A percentile compares a stretch with the other conserved stretches of the same genome.
Conservation (phyloP, 2,113 vertebrate species). For the Pseudopipra pipra region DNA sequence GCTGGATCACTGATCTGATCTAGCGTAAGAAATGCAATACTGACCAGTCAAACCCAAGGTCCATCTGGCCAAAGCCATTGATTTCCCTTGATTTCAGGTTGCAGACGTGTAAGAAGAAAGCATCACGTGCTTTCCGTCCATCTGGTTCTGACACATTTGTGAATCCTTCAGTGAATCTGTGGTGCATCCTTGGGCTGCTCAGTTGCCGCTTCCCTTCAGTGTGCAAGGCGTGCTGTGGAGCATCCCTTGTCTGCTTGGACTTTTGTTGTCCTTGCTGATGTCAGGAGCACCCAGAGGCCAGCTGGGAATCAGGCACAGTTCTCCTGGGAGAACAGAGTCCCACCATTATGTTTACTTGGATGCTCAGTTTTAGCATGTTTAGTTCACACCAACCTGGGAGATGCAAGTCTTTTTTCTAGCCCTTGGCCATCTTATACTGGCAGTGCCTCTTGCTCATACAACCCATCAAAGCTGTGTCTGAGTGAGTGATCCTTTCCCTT, state of each 20-base stretch:
- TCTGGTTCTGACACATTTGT: not conserved
- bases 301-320: fast-evolving
- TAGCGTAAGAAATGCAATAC: not conserved
- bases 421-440: not conserved
- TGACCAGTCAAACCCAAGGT: not conserved
- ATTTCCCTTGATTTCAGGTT: not conserved
- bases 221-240: fast-evolving
- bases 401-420: not conserved
- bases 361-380: not conserved
- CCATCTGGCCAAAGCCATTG: not conserved
- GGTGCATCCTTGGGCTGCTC: not conserved
- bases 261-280: not conserved
- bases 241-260: not conserved
- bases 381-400: not conserved
- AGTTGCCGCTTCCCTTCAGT: not conserved
- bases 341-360: not conserved
- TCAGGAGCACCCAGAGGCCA: not conserved
- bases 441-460: not conserved
- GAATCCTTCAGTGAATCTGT: not conserved
- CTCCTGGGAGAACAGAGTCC: not conserved
- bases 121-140: not conserved
- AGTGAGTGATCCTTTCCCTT: not conserved
- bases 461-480: not conserved
- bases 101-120: not conserved
- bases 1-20: not conserved